These are phyloP conservation scores for Rhincodon typus DNA, from an alignment of 2,797 vertebrate genomes.

Conservation along the genomic window DNA sequence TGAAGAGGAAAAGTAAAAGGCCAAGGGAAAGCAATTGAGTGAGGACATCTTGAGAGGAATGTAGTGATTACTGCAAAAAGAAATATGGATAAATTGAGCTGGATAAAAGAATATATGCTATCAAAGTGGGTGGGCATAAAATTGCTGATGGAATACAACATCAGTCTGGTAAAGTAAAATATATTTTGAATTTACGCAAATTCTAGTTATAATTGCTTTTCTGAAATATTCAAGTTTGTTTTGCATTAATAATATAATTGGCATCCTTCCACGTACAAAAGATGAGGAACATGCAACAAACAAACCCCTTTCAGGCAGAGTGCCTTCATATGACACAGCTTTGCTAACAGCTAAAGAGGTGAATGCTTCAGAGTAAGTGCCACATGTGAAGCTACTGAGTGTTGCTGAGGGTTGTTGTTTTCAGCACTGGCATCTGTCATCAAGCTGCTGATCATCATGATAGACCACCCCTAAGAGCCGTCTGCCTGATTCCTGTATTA, in stretches of 20 bases:
- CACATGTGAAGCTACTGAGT: background rate
- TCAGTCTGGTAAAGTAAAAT: background rate
- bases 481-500: too few species aligned
- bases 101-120: background rate
- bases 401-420: background rate
- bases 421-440: too few species aligned
- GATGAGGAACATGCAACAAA: background rate
- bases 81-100: background rate
- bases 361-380: background rate
- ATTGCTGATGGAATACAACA: background rate
- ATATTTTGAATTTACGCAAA: background rate
- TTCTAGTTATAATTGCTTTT: background rate
- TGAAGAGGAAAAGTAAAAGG: background rate
- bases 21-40: background rate
- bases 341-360: background rate
- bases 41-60: background rate
- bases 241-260: background rate
- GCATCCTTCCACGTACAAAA: background rate
- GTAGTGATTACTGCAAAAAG: background rate
- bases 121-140: too few species aligned
- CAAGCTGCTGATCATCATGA: too few species aligned
- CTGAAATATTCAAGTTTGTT: background rate
- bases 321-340: background rate
- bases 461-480: too few species aligned
- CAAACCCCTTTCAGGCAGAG: background rate